Evolutionary conservation across 2,113 vertebrate species (phyloP).

Genomic region (Panthera leo): DNA sequence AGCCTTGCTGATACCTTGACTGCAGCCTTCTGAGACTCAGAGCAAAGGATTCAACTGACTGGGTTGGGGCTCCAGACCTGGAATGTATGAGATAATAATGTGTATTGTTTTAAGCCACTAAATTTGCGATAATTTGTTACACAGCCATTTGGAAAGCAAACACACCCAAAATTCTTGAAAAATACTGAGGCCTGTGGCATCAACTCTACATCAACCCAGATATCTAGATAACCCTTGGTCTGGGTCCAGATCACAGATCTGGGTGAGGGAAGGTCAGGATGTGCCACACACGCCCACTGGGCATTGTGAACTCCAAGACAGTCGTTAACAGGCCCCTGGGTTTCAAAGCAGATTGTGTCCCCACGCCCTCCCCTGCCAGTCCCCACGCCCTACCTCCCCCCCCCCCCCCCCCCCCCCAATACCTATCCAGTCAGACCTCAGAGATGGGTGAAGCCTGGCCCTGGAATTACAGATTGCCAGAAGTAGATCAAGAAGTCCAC

Average conservation of each 20-base stretch:
- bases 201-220: not conserved
- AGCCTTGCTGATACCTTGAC: not conserved
- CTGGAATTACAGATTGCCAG: not conserved
- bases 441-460: not conserved
- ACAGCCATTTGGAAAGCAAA: not conserved
- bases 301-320: not conserved
- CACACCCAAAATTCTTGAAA: not conserved
- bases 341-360: not conserved
- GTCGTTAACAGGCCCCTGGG: not conserved
- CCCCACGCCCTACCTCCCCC: not conserved
- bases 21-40: not conserved
- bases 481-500: not conserved
- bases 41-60: not conserved
- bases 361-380: not conserved
- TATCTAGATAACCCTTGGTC: not conserved
- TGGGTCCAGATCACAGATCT: not conserved
- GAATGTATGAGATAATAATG: not conserved
- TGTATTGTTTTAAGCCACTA: not conserved
- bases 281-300: not conserved
- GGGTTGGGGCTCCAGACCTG: not conserved
- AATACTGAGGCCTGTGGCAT: not conserved
- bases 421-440: not conserved
- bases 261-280: not conserved
- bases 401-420: rapidly evolving
- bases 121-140: not conserved